These are phyloP conservation scores for Pangasius sanitwongsei DNA, from an alignment of 2,797 vertebrate species.

Conservation along the genomic window DNA sequence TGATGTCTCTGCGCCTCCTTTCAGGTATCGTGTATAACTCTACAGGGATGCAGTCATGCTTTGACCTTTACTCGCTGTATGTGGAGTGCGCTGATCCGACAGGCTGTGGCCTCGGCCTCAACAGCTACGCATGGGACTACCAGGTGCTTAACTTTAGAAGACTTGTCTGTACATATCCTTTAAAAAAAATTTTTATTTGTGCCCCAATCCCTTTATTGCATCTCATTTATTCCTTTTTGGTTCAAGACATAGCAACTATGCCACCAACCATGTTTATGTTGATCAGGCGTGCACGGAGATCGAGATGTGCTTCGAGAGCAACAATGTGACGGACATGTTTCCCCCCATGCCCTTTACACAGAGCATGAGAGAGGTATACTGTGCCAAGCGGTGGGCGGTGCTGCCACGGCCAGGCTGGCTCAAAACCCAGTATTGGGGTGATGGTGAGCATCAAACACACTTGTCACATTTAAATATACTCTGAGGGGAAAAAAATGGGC, in stretches of 20 bases:
- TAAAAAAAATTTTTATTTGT: neutral
- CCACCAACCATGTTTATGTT: neutral
- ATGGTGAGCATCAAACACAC: constrained; percentile 69
- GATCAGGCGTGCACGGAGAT: constrained; percentile 90
- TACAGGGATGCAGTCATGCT: constrained; percentile 75
- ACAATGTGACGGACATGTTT: constrained; percentile 91
- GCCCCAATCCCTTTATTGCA: no score
- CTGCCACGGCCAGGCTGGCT: constrained; percentile 81
- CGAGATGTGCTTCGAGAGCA: constrained; percentile 85
- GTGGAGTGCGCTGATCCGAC: constrained; percentile 88
- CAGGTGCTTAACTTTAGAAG: constrained; percentile 75
- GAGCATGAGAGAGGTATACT: constrained; percentile 77
- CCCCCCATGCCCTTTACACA: constrained; percentile 82
- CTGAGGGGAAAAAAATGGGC: accelerated
- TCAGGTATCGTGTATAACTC: constrained; percentile 89
- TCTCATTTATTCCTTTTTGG: neutral
- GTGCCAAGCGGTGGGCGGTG: constrained; percentile 82
- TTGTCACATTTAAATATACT: neutral
- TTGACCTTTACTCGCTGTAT: constrained; percentile 81
- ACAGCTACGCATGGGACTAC: constrained; percentile 93
- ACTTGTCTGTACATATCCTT: no score
- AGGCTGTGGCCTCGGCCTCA: constrained; percentile 80
- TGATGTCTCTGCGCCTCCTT: neutral
- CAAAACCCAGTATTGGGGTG: constrained; percentile 82
- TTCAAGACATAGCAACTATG: neutral